These are phyloP conservation scores for Camponotus fellah DNA, from an alignment of 2,888 invertebrate species.

Conservation along the genomic window DNA sequence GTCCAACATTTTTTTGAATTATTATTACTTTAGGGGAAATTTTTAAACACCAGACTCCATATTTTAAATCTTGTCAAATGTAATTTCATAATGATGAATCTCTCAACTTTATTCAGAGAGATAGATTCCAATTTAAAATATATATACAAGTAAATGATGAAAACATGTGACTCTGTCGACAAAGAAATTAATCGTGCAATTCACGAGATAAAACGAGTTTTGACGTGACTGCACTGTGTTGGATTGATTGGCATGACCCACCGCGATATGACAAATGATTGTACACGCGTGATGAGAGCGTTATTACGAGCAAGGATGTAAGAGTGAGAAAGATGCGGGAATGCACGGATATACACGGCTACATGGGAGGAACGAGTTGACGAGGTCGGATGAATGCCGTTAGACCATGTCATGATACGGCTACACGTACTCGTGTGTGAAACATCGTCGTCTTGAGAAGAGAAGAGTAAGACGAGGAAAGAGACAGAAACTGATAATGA, in stretches of 20 bases:
- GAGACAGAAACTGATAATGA: conserved; percentile 39
- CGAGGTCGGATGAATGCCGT: conserved; percentile 79
- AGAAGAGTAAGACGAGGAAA: conserved; percentile 40
- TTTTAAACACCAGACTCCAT: not conserved
- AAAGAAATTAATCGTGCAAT: conserved; percentile 21
- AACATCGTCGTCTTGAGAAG: conserved; percentile 52
- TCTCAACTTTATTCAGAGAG: not conserved
- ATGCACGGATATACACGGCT: conserved; percentile 71
- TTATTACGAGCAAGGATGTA: conserved; percentile 44
- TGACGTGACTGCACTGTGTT: conserved; percentile 13
- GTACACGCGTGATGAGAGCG: conserved; percentile 44
- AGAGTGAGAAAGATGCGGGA: conserved; percentile 66
- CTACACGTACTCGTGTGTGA: conserved; percentile 59
- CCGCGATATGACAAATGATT: conserved; percentile 42
- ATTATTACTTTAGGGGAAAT: not conserved
- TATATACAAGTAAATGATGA: not conserved
- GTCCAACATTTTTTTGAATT: not conserved
- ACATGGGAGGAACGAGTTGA: conserved; percentile 67
- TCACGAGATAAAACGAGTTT: conserved; percentile 27
- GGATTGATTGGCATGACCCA: conserved; percentile 31
- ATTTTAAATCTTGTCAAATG: not conserved
- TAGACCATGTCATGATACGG: conserved; percentile 75
- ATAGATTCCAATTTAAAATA: not conserved
- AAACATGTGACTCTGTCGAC: not conserved
- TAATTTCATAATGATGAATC: not conserved